Conservation (phyloP, 23 tunicate species). For the Ascidia mentula region DNA sequence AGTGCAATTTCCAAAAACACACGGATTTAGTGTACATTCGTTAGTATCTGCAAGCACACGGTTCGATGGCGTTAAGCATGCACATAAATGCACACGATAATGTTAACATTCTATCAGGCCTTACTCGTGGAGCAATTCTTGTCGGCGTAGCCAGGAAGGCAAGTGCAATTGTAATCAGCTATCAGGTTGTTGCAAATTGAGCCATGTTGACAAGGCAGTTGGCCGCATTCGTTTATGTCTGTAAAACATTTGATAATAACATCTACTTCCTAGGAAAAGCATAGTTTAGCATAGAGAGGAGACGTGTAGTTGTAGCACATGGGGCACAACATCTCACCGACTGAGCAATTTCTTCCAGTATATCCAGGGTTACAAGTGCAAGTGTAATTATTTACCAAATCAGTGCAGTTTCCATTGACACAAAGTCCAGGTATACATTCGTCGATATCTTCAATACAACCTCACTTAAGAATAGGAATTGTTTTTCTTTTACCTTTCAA, state of each 20-base stretch:
- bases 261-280: neutral
- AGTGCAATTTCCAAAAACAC: neutral
- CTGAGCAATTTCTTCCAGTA: neutral
- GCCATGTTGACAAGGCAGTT: neutral
- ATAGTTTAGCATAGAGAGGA: neutral
- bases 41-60: neutral
- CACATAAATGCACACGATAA: too few species aligned
- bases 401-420: neutral
- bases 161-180: neutral
- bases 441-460: neutral
- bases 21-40: neutral
- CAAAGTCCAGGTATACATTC: neutral
- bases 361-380: neutral
- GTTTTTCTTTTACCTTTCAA: too few species aligned
- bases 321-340: neutral
- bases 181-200: neutral
- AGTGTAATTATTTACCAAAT: too few species aligned
- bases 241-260: neutral
- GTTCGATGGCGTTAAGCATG: too few species aligned
- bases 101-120: too few species aligned
- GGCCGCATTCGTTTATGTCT: neutral
- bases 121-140: neutral
- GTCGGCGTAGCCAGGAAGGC: neutral
- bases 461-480: too few species aligned
- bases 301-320: neutral